phyloP scores from a whole-genome alignment of 2,888 invertebrate genomes.

The Cremastobaeus sp. region DNA sequence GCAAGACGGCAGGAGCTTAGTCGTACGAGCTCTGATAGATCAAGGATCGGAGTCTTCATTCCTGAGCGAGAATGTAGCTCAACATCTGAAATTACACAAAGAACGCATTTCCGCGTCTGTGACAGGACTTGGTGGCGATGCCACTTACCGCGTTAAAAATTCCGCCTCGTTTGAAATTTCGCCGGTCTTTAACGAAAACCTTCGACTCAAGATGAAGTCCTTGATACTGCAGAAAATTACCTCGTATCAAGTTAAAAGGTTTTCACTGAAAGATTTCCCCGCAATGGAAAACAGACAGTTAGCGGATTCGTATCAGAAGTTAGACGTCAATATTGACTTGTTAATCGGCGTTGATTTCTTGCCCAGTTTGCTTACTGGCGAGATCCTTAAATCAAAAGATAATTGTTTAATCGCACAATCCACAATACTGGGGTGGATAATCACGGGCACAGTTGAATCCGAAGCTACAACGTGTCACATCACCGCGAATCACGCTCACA shows the following conservation, averaged over 20 bases:
- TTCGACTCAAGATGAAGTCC: background rate
- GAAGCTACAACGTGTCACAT: background rate
- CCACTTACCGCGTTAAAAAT: background rate
- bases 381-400: background rate
- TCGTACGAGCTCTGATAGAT: background rate
- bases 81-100: background rate
- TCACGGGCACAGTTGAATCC: background rate
- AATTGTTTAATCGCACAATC: slow-evolving; percentile 1
- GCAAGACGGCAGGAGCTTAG: background rate
- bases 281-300: background rate
- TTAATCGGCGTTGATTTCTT: slow-evolving; percentile 12
- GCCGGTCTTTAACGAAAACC: background rate
- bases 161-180: background rate
- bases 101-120: too few relatives aligned
- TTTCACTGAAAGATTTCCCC: background rate
- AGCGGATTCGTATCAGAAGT: background rate
- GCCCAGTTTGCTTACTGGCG: background rate
- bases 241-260: background rate
- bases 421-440: background rate
- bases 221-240: background rate
- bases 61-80: background rate
- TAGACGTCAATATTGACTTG: background rate
- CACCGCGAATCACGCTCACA: background rate
- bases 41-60: background rate
- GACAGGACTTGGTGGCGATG: too few relatives aligned